A percentile compares a stretch with the other conserved stretches of the same genome.
These are phyloP conservation scores for Habropoda laboriosa DNA, from an alignment of 1,140 invertebrate genomes.

Conservation along the genomic window DNA sequence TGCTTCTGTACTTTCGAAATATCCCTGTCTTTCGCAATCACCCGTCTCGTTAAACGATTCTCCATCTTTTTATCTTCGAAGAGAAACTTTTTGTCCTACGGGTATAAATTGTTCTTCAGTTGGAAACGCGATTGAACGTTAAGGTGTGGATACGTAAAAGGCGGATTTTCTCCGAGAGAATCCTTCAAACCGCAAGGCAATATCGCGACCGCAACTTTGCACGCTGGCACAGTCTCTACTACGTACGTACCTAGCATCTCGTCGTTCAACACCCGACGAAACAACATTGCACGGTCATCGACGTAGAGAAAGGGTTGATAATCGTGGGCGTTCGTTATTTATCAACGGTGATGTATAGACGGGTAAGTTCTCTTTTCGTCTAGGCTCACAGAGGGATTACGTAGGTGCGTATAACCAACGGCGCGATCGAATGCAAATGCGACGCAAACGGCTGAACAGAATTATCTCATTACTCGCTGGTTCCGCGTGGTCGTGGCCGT, in stretches of 20 bases:
- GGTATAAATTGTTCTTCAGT: too few species aligned
- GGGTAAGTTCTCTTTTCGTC: constrained; percentile 41
- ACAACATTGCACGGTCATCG: too few species aligned
- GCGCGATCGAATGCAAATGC: constrained; percentile 57
- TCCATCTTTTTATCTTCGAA: too few species aligned
- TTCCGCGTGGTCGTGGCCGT: constrained; percentile 12
- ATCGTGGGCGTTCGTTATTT: constrained; percentile 61
- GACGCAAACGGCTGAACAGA: constrained; percentile 44
- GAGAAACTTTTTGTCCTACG: too few species aligned
- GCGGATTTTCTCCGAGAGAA: constrained; percentile 73
- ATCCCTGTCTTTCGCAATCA: too few species aligned
- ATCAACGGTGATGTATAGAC: constrained; percentile 11
- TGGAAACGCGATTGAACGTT: not conserved
- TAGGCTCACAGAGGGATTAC: constrained; percentile 28
- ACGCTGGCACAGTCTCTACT: too few species aligned
- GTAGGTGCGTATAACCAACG: constrained; percentile 45
- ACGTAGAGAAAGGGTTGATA: constrained; percentile 25
- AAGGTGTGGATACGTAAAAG: not conserved
- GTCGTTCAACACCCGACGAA: too few species aligned
- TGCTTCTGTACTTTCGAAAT: not conserved
- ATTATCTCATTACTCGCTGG: constrained; percentile 63
- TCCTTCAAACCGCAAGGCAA: constrained; percentile 63
- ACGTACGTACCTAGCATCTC: too few species aligned
- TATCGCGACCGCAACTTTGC: constrained; percentile 63
- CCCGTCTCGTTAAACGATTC: too few species aligned